These are phyloP conservation scores for Thecophora atra DNA, from an alignment of 2,888 invertebrate genomes.

Conservation along the genomic window DNA sequence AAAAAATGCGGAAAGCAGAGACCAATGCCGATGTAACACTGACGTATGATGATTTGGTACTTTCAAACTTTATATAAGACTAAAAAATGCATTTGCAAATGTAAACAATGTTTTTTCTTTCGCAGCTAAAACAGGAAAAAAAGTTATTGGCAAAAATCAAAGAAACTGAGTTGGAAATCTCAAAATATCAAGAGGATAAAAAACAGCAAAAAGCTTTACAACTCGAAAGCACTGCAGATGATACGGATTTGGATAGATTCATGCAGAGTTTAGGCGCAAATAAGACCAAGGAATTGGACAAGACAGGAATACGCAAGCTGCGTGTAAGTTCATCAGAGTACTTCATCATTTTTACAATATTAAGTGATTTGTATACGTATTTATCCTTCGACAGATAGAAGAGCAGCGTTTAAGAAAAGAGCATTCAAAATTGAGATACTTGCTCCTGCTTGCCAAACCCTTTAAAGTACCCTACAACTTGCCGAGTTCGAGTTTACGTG, in stretches of 20 bases:
- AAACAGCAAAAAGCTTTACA: conserved; percentile 57
- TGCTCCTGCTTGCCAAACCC: conserved; percentile 81
- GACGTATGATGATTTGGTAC: conserved; percentile 76
- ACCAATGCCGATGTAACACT: conserved; percentile 59
- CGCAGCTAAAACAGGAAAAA: conserved; percentile 56
- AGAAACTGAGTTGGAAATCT: conserved; percentile 70
- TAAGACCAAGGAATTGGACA: conserved; percentile 68
- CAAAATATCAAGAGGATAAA: conserved; percentile 64
- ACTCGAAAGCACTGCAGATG: conserved; percentile 49
- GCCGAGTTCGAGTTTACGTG: neutral
- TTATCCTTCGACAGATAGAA: conserved; percentile 67
- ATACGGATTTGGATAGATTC: conserved; percentile 84
- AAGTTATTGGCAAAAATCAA: conserved; percentile 71
- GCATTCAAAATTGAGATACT: conserved; percentile 73
- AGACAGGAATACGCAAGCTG: conserved; percentile 72
- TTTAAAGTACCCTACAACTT: conserved; percentile 68
- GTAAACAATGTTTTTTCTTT: neutral
- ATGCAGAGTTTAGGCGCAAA: conserved; percentile 77
- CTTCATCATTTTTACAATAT: too few relatives aligned
- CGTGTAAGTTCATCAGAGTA: too few relatives aligned
- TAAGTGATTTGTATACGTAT: neutral
- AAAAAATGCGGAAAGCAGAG: conserved; percentile 75
- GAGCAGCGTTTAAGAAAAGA: conserved; percentile 77
- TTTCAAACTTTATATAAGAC: neutral
- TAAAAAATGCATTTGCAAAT: neutral